Evolutionary conservation across 2,888 invertebrate genomes (phyloP).

Genomic region (Limnephilus marmoratus): DNA sequence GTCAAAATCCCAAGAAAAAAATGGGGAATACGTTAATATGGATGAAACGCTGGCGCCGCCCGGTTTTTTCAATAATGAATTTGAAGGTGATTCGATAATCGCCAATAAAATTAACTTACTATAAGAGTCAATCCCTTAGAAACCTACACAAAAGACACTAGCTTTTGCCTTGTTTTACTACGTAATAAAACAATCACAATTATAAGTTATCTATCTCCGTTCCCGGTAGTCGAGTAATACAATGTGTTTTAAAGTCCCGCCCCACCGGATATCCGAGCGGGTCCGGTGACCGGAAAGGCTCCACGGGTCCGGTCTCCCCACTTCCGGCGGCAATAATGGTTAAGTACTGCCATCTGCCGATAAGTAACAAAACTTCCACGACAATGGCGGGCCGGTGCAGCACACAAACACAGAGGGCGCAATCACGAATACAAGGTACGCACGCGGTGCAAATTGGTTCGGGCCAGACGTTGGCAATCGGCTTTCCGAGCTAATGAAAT

Average conservation of each 20-base stretch:
- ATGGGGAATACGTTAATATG: no score
- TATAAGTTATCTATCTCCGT: not conserved
- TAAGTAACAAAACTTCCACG: conserved; percentile 58
- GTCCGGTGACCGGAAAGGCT: conserved; percentile 51
- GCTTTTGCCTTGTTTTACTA: not conserved
- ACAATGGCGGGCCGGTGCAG: conserved; percentile 19
- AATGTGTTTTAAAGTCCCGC: conserved; percentile 27
- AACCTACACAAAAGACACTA: not conserved
- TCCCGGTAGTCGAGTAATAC: conserved; percentile 18
- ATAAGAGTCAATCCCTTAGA: not conserved
- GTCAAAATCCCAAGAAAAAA: no score
- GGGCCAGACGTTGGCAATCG: not conserved
- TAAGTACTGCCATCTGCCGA: conserved; percentile 58
- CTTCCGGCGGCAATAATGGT: conserved; percentile 54
- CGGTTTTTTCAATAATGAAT: no score
- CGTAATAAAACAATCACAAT: not conserved
- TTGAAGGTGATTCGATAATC: no score
- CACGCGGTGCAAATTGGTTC: not conserved
- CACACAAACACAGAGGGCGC: not conserved
- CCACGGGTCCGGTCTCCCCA: conserved; percentile 32
- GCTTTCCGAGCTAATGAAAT: not conserved
- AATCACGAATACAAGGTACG: not conserved
- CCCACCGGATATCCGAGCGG: conserved; percentile 45
- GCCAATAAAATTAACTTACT: no score
- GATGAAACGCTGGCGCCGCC: no score